Percentiles rank a stretch among this genome's conserved stretches.
Evolutionary conservation across 2,113 vertebrate genomes (phyloP).

Genomic region (Prunella fulvescens): DNA sequence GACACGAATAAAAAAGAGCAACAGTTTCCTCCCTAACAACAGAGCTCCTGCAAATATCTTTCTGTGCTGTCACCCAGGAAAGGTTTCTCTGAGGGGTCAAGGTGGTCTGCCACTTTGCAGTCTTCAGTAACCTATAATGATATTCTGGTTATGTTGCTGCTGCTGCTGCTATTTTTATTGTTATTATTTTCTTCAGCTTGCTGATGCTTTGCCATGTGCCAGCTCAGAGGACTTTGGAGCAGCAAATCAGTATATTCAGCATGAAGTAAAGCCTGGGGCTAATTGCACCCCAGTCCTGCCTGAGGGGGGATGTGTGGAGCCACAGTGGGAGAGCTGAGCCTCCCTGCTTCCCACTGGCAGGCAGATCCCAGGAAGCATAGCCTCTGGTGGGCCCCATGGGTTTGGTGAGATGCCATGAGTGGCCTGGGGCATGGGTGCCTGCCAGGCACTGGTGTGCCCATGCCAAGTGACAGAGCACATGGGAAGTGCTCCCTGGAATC

Average conservation of each 20-base stretch:
- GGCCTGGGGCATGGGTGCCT: accelerated
- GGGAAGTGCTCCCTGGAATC: not conserved
- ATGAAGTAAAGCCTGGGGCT: accelerated
- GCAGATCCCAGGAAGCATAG: not conserved
- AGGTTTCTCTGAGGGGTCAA: not conserved
- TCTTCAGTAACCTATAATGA: not conserved
- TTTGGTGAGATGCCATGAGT: accelerated
- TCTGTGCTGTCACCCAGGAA: not conserved
- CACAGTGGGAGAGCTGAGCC: accelerated
- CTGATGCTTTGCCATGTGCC: not conserved
- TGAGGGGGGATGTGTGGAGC: not conserved
- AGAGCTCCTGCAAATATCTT: not conserved
- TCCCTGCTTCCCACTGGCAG: not conserved
- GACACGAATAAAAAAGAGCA: not conserved
- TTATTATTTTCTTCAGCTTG: not conserved
- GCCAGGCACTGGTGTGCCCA: accelerated
- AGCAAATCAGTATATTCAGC: not conserved
- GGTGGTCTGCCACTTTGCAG: not conserved
- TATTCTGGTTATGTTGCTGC: not conserved
- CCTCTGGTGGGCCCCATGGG: accelerated
- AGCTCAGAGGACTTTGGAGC: not conserved
- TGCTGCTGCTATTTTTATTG: not conserved
- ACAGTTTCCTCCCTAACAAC: not conserved
- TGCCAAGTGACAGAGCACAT: not conserved
- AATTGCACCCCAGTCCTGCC: not conserved